Evolutionary conservation across 2,113 vertebrate genomes (phyloP).

Genomic region (Malurus melanocephalus): DNA sequence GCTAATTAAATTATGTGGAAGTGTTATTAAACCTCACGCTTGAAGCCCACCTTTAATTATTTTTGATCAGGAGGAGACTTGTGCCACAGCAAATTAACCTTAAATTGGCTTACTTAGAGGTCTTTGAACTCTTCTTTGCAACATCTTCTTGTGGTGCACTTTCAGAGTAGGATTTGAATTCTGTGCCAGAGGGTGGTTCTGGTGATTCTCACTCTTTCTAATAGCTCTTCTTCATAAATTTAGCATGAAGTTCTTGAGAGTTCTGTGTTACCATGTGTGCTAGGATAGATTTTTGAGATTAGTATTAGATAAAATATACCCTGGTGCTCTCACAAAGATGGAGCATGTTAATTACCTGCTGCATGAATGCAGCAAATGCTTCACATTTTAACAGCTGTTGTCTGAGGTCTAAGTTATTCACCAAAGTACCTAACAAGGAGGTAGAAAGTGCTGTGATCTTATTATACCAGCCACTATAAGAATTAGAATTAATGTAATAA

Average conservation of each 20-base stretch:
- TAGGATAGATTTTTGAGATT: not conserved
- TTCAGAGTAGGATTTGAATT: not conserved
- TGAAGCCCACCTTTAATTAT: constrained; percentile 16
- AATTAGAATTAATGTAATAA: not conserved
- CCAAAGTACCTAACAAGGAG: not conserved
- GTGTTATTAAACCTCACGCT: not conserved
- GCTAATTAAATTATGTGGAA: not conserved
- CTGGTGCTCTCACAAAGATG: not conserved
- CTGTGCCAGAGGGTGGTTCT: not conserved
- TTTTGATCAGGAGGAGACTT: not conserved
- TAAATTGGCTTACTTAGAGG: not conserved
- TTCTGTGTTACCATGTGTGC: accelerated
- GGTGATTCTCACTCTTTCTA: not conserved
- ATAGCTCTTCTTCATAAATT: not conserved
- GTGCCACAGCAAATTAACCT: not conserved
- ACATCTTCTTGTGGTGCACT: not conserved
- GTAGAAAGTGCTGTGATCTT: not conserved
- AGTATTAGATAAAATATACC: not conserved
- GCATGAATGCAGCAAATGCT: not conserved
- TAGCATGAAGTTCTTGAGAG: not conserved
- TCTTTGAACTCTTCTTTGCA: not conserved
- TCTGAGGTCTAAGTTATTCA: not conserved
- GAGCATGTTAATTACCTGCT: not conserved
- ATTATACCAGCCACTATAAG: not conserved
- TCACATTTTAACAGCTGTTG: not conserved